A percentile compares a stretch with the other conserved stretches of the same genome.
These are phyloP conservation scores for Tribolium castaneum DNA, from an alignment of 1,140 invertebrate genomes.

Conservation along the genomic window DNA sequence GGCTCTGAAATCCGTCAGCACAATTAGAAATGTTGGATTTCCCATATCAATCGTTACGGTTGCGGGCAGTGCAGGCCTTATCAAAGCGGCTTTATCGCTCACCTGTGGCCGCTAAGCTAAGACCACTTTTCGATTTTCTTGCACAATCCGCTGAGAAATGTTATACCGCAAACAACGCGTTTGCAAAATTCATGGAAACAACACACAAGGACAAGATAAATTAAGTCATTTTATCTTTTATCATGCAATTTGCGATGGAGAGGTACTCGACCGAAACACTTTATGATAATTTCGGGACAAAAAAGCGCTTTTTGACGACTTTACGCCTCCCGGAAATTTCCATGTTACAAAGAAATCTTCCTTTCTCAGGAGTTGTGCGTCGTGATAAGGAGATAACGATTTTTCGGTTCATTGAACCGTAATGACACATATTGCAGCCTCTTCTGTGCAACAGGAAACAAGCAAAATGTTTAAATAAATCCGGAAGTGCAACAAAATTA, in stretches of 20 bases:
- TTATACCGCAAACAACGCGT: not conserved
- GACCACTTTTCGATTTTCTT: not conserved
- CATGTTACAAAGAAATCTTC: not conserved
- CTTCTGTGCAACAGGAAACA: not conserved
- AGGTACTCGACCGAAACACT: slow-evolving; percentile 6
- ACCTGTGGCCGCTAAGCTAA: slow-evolving; percentile 1
- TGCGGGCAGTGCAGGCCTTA: not conserved
- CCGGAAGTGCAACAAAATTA: no score
- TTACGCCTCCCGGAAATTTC: not conserved
- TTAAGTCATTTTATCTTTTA: slow-evolving; percentile 16
- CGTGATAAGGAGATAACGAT: slow-evolving; percentile 1
- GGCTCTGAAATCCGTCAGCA: not conserved
- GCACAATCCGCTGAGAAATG: not conserved
- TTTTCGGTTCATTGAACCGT: slow-evolving; percentile 12
- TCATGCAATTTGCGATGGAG: slow-evolving; percentile 4
- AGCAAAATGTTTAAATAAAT: not conserved
- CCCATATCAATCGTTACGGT: not conserved
- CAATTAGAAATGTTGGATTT: not conserved
- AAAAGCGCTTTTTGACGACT: not conserved
- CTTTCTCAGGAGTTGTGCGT: not conserved
- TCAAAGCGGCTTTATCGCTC: slow-evolving; percentile 11
- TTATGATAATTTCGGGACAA: slow-evolving; percentile 9
- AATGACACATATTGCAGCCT: not conserved
- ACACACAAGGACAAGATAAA: slow-evolving; percentile 21
- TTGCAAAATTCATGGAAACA: slow-evolving; percentile 30